A percentile compares a stretch with the other conserved stretches of the same genome.
Conservation (phyloP, 2,888 invertebrate species). For the Amphiduros pacificus region DNA sequence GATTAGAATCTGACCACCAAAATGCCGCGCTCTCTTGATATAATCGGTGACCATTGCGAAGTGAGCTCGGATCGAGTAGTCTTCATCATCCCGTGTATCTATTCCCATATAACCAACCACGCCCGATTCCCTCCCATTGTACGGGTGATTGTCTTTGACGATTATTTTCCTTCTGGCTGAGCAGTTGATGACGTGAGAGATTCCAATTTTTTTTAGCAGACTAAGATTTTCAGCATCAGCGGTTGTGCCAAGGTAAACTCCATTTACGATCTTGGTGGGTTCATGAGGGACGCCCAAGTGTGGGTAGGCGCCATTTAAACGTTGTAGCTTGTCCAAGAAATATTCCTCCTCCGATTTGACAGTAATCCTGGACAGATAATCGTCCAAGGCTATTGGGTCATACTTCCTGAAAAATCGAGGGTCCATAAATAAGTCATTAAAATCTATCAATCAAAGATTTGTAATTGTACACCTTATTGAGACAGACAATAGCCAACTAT, state of each 20-base stretch:
- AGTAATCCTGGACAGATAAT: neutral
- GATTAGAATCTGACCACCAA: constrained; percentile 4
- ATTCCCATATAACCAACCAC: constrained; percentile 5
- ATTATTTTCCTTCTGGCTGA: constrained; percentile 1
- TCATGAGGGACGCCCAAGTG: constrained; percentile 14
- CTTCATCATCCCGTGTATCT: neutral
- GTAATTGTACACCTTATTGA: too few relatives aligned
- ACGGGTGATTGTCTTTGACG: neutral
- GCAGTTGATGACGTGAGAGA: constrained; percentile 26
- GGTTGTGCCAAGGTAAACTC: constrained; percentile 25
- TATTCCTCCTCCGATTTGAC: neutral
- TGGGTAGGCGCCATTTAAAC: constrained; percentile 7
- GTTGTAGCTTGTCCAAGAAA: constrained; percentile 2
- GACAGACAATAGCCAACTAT: too few relatives aligned
- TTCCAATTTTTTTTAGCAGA: constrained; percentile 10
- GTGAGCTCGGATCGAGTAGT: constrained; percentile 4
- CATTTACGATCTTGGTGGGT: constrained; percentile 12
- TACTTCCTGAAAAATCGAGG: too few relatives aligned
- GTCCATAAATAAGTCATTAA: too few relatives aligned
- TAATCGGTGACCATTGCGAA: constrained; percentile 5
- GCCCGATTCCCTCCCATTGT: neutral
- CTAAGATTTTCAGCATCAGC: constrained; percentile 27
- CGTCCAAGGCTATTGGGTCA: too few relatives aligned
- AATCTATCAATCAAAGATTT: too few relatives aligned
- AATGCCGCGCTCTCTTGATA: neutral